phyloP scores from a whole-genome alignment of 1,140 invertebrate genomes.

The Hypsibius dujardini region DNA sequence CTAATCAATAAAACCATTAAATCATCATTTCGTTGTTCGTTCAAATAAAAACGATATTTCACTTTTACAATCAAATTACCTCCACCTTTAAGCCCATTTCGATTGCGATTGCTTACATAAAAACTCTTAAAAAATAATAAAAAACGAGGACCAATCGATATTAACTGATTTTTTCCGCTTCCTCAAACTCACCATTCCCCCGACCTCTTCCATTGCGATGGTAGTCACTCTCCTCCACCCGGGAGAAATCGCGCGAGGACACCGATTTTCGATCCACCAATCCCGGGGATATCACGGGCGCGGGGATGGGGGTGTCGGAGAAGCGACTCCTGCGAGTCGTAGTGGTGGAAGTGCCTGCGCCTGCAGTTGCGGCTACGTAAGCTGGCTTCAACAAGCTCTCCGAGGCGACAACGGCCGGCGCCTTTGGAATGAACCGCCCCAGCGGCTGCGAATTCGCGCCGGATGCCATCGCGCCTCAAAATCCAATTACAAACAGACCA shows the following conservation, averaged over 20 bases:
- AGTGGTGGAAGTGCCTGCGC: no score
- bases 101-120: slow-evolving; percentile 30
- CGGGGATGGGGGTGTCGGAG: not conserved
- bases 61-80: no score
- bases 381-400: slow-evolving; percentile 38
- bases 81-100: no score
- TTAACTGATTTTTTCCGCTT: slow-evolving; percentile 24
- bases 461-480: no score
- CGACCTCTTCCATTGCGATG: not conserved
- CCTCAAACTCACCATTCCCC: slow-evolving; percentile 12
- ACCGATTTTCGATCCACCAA: not conserved
- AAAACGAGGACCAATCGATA: slow-evolving; percentile 23
- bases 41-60: no score
- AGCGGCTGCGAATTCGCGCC: slow-evolving; percentile 32
- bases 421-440: slow-evolving; percentile 27
- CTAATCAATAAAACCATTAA: no score
- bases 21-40: no score
- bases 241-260: not conserved
- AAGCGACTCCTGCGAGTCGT: slow-evolving; percentile 15
- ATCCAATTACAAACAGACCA: no score
- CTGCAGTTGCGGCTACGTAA: no score
- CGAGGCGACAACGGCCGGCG: slow-evolving; percentile 21
- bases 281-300: no score
- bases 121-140: not conserved
- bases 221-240: not conserved